Base-by-base conservation (phyloP, 1,140 invertebrate species). In the Drosophila paulistorum region DNA sequence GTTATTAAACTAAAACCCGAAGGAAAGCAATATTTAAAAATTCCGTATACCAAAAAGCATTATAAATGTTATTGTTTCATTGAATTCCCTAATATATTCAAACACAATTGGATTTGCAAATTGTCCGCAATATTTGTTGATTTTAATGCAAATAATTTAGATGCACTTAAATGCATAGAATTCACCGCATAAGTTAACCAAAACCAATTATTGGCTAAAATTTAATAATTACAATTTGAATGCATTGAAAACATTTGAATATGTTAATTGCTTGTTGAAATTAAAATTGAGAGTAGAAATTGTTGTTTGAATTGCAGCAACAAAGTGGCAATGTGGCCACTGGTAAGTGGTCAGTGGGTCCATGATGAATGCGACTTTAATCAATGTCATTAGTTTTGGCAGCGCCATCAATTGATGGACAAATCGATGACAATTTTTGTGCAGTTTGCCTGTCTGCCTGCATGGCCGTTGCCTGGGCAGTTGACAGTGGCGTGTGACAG, bases 281-380 rank as follows among this genome's bases (percentile, higher is more conserved):
- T 7, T 1, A 6, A 11, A 35, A 11, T 11, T 5, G 10, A 20
- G 30, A 23, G 5, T 23, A 39, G 68, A 72, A 69, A 39, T 20
- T 58, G 17, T 1, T 42, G 45, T n/a, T 63, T 37, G 69, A 7
- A 26, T 26, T 26, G 23, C 23, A 26, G 37, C 65, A 65, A 45
- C 61, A 37, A 58, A 61, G 10, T 63, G 17, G 10, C 26, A 66
- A n/a, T 10, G 9, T 59, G 63, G 62, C 55, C 60, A 42, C 13
- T 65, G 62, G 17, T 41, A 54, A 55, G 39, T 60, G 57, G 58
- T 33, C 70, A 57, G 20, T 61, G 37, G 42, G 10, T 37, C 23
- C 48, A 72, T 81, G 73, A 77, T 84, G 66, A 84, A 85, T 74
- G 81, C 55, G 41, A 68, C 71, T 73, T 73, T 85, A 85, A 85